Percentiles rank a stretch among this genome's conserved stretches.
Evolutionary conservation across 1,140 invertebrate species (phyloP).

Genomic region (Macrostomum lignano): DNA sequence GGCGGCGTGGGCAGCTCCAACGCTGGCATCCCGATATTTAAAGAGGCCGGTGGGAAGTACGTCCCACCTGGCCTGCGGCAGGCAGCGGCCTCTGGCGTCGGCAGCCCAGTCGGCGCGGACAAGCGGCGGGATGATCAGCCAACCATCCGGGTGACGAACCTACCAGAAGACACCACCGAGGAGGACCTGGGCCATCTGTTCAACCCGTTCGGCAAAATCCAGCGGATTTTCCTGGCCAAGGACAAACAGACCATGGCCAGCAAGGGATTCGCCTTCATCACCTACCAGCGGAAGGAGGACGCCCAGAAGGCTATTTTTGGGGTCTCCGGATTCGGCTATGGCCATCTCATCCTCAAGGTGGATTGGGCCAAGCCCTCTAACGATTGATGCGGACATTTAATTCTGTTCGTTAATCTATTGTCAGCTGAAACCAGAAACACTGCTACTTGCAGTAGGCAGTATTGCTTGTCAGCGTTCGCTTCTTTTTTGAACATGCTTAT

Average conservation of each 20-base stretch:
- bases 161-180: slow-evolving; percentile 79
- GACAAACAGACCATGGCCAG: slow-evolving; percentile 34
- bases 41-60: too few relatives aligned
- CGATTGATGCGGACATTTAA: too few relatives aligned
- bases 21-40: too few relatives aligned
- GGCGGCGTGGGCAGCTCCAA: too few relatives aligned
- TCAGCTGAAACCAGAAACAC: too few relatives aligned
- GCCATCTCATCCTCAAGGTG: slow-evolving; percentile 83
- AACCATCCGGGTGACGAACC: slow-evolving; percentile 79
- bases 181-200: slow-evolving; percentile 79
- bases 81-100: too few relatives aligned
- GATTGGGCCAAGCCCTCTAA: slow-evolving; percentile 68
- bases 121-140: slow-evolving; percentile 44
- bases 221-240: slow-evolving; percentile 57
- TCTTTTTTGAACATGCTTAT: too few relatives aligned
- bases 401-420: too few relatives aligned
- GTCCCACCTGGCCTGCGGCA: too few relatives aligned
- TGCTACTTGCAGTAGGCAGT: too few relatives aligned
- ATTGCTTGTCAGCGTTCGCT: too few relatives aligned
- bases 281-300: slow-evolving; percentile 58
- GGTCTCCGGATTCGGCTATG: slow-evolving; percentile 78
- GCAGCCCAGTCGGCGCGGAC: too few relatives aligned
- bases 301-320: slow-evolving; percentile 60
- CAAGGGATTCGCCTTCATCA: slow-evolving; percentile 65
- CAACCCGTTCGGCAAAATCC: slow-evolving; percentile 54